These are phyloP conservation scores for Eulemur macaco DNA, from an alignment of 2,113 vertebrate genomes.

Conservation along the genomic window DNA sequence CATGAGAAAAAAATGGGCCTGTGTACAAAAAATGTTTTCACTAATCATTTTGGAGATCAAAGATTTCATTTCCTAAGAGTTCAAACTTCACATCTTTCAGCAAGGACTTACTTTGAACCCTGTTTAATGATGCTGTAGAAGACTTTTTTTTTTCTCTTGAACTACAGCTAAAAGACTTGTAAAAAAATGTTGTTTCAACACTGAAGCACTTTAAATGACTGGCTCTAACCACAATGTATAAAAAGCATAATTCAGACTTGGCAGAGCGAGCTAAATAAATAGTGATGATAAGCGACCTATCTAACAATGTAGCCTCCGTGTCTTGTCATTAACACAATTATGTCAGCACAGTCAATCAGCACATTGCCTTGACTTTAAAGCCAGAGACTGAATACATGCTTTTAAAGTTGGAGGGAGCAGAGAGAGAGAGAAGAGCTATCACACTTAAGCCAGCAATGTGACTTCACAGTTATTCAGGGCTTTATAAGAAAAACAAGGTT, in stretches of 20 bases:
- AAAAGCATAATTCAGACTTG: constrained; percentile 83
- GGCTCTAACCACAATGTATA: constrained; percentile 83
- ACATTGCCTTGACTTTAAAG: constrained; percentile 85
- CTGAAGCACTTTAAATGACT: constrained; percentile 83
- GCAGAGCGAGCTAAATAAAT: constrained; percentile 84
- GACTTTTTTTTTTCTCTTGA: constrained; percentile 77
- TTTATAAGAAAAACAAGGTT: constrained; percentile 84
- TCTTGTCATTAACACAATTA: constrained; percentile 89
- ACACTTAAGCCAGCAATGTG: constrained; percentile 78
- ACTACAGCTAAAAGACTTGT: constrained; percentile 82
- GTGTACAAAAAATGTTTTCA: constrained; percentile 70
- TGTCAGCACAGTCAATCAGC: constrained; percentile 87
- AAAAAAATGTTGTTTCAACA: constrained; percentile 83
- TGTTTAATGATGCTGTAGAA: constrained; percentile 77
- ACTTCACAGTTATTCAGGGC: constrained; percentile 75
- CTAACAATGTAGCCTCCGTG: constrained; percentile 80
- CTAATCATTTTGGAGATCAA: constrained; percentile 82
- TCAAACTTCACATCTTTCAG: constrained; percentile 78
- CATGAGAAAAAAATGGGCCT: constrained; percentile 76
- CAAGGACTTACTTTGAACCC: constrained; percentile 81
- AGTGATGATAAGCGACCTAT: constrained; percentile 85
- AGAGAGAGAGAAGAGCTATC: constrained; percentile 73
- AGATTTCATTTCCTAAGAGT: constrained; percentile 80
- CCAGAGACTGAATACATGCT: constrained; percentile 77
- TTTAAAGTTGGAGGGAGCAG: constrained; percentile 78